A percentile compares a stretch with the other conserved stretches of the same genome.
Conservation (phyloP, 1,140 invertebrate species). For the Fopius arisanus region DNA sequence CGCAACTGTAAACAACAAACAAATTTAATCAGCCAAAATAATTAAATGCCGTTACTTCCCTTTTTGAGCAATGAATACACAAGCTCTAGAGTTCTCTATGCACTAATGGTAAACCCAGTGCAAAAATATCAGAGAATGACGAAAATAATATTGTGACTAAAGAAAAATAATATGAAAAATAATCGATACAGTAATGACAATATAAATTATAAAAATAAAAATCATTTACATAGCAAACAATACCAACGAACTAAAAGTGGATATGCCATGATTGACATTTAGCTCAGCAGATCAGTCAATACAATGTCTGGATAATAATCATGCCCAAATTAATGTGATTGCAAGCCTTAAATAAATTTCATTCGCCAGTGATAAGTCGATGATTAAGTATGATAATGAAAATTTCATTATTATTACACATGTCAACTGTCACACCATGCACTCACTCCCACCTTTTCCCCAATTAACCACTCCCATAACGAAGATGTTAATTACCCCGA, state of each 20-base stretch:
- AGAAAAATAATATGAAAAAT: not conserved
- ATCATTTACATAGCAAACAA: slow-evolving; percentile 3
- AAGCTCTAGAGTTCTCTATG: not conserved
- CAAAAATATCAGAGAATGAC: not conserved
- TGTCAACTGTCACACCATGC: not conserved
- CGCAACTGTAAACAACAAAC: slow-evolving; percentile 55
- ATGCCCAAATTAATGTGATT: not conserved
- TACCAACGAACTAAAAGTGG: not conserved
- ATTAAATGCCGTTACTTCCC: slow-evolving; percentile 15
- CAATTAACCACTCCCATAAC: too few species aligned
- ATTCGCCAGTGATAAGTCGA: not conserved
- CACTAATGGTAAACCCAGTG: not conserved
- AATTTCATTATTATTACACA: not conserved
- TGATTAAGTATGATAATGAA: not conserved
- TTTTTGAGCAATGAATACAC: not conserved
- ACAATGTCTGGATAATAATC: not conserved
- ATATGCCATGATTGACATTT: slow-evolving; percentile 6
- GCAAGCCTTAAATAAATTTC: not conserved
- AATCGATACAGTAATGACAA: not conserved
- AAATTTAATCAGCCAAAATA: slow-evolving; percentile 1
- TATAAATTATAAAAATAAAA: not conserved
- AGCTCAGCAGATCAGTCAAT: not conserved
- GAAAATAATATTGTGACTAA: not conserved
- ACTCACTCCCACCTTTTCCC: slow-evolving; percentile 24
- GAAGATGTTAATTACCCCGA: too few species aligned